Base-by-base conservation (phyloP, 2,888 invertebrate genomes). In the Oasisia sp. region DNA sequence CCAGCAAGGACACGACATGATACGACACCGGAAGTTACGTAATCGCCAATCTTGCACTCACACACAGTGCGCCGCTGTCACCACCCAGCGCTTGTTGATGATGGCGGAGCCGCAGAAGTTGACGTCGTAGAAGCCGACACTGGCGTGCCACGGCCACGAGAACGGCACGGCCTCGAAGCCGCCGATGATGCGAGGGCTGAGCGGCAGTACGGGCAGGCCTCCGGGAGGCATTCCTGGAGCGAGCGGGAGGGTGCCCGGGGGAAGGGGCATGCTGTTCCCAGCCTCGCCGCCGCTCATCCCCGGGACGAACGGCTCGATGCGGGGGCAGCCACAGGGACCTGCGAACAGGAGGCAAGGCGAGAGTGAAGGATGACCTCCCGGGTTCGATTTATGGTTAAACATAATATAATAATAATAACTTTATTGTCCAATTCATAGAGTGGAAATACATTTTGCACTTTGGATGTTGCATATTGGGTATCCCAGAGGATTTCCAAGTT, bases 61-160 rank as follows among this genome's bases (percentile, higher is more conserved):
- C 74, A 74, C 27, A 27, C 74, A 74, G 74, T 74, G 74, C n/a
- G 74, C 74, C 0, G 74, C 74, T 5, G 74, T 74, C 74, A 74
- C 14, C 19, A n/a, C 27, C 74, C 74, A 74, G 74, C 74, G 74
- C 27, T n/a, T 19, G 74, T 74, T n/a, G 74, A 74, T 14, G 27
- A 74, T 74, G 74, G 74, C 19, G 19, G 74, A 19, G 7, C 74
- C 74, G 74, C 74, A 74, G n/a, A 74, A 74, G n/a, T 74, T 74
- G 5, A 74, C 74, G 14, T 14, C 90, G 3, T 32, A 32, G 19
- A 90, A 32, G 38, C 44, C 90, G 32, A 90, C 14, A n/a, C 38
- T 38, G 32, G n/a, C 90, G 90, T 32, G 38, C 90, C 90, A 90
- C 19, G 90, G 90, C 90, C 90, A 90, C 90, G 90, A 90, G 90